A percentile compares a stretch with the other conserved stretches of the same genome.
These are phyloP conservation scores for Meleagris gallopavo DNA, from an alignment of 2,113 vertebrate genomes.

Conservation along the genomic window DNA sequence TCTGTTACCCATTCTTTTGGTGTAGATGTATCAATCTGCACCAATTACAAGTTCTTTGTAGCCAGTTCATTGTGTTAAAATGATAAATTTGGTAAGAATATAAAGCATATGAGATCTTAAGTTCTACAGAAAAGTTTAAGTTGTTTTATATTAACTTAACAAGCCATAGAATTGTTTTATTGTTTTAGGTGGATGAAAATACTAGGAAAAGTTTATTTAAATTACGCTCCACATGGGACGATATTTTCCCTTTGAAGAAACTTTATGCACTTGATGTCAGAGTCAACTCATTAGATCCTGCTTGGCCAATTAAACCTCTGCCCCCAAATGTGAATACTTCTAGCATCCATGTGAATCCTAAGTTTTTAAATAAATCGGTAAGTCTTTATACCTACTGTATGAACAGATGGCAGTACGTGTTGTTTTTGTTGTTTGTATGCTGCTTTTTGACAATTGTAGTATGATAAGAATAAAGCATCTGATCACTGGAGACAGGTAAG, in stretches of 20 bases:
- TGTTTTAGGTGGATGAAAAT: constrained; percentile 98
- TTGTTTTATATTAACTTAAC: constrained; percentile 83
- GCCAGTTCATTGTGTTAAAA: neutral
- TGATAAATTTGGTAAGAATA: neutral
- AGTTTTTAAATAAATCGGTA: constrained; percentile 97
- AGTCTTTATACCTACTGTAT: constrained; percentile 73
- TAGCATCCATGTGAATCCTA: constrained; percentile 99
- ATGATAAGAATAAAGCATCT: neutral
- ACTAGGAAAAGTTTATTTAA: constrained; percentile 99
- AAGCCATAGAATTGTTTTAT: constrained; percentile 89
- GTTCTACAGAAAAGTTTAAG: constrained; percentile 59
- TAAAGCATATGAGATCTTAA: constrained; percentile 11
- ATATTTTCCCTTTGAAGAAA: constrained; percentile 97
- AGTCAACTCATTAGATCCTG: constrained; percentile 95
- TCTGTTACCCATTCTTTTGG: neutral
- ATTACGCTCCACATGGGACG: constrained; percentile 98
- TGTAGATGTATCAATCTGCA: neutral
- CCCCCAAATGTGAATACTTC: constrained; percentile 93
- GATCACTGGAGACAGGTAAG: constrained; percentile 18
- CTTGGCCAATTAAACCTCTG: constrained; percentile 97
- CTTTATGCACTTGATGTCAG: constrained; percentile 94
- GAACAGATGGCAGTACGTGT: constrained; percentile 1
- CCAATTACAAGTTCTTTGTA: neutral
- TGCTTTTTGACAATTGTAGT: constrained; percentile 8
- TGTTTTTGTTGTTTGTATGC: constrained; percentile 31